phyloP scores from a whole-genome alignment of 2,113 vertebrate species.

The Megalops atlanticus region DNA sequence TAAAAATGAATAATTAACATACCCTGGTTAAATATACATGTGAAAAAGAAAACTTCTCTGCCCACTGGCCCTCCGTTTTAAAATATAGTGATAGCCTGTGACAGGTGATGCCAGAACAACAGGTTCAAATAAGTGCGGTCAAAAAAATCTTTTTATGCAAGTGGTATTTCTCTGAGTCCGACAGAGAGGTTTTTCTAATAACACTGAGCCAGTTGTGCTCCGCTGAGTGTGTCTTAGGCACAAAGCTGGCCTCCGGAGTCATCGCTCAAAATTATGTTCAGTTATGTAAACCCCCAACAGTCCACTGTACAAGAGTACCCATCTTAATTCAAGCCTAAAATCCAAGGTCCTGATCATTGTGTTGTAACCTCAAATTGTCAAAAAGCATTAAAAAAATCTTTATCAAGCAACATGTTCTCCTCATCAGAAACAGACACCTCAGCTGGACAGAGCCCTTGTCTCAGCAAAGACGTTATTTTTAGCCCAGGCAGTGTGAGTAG shows the following conservation, averaged over 20 bases:
- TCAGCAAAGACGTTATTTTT: slow-evolving; percentile 26
- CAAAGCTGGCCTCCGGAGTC: neutral
- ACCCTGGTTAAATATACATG: neutral
- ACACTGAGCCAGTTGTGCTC: neutral
- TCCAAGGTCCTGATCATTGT: neutral
- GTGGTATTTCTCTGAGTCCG: neutral
- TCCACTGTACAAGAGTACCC: neutral
- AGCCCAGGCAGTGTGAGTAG: neutral
- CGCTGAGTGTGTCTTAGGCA: neutral
- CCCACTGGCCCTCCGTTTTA: neutral
- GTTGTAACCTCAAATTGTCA: neutral
- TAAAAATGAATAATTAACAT: neutral
- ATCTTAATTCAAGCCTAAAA: neutral
- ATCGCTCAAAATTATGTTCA: neutral
- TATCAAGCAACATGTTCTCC: neutral
- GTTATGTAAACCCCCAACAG: neutral
- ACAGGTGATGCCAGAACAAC: neutral
- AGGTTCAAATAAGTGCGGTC: neutral
- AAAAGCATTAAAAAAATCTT: slow-evolving; percentile 11
- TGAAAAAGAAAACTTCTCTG: neutral
- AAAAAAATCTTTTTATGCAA: neutral
- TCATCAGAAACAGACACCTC: neutral
- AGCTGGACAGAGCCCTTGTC: neutral
- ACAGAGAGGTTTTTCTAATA: neutral
- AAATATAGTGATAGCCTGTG: neutral